Evolutionary conservation across 1,140 invertebrate genomes (phyloP).

Genomic region (Anastatus disparis): DNA sequence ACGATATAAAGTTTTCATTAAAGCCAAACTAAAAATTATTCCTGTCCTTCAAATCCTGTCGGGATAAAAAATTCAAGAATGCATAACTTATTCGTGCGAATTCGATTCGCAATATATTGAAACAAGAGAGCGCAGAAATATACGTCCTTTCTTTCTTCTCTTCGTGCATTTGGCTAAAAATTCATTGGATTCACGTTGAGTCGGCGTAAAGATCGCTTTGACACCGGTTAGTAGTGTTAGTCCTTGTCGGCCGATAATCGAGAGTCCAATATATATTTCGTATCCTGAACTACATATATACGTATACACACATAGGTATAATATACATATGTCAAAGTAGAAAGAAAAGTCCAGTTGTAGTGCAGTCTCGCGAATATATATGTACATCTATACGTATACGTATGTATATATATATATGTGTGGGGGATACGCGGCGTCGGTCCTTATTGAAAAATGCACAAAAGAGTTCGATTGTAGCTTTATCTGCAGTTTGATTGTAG

Average conservation of each 20-base stretch:
- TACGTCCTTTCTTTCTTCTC: no score
- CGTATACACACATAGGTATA: no score
- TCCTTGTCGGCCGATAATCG: slow-evolving; percentile 31
- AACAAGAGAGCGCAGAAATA: background rate
- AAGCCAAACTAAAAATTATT: slow-evolving; percentile 4
- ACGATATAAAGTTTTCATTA: background rate
- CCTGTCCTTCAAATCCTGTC: background rate
- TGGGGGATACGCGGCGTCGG: slow-evolving; percentile 47
- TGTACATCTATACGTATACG: no score
- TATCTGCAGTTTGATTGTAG: slow-evolving; percentile 68
- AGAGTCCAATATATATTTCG: background rate
- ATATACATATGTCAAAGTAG: no score
- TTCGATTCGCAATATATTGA: background rate
- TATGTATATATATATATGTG: no score
- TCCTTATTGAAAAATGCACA: slow-evolving; percentile 65
- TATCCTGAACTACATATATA: no score
- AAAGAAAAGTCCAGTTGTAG: no score
- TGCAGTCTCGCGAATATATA: no score
- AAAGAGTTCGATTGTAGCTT: slow-evolving; percentile 65
- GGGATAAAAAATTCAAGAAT: background rate
- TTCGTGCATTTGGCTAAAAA: slow-evolving; percentile 1
- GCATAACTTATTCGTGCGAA: slow-evolving; percentile 1
- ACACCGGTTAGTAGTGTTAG: slow-evolving; percentile 6
- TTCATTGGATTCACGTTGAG: background rate
- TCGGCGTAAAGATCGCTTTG: slow-evolving; percentile 27